Base-by-base conservation (phyloP, 1,140 invertebrate genomes). In the Pseudachorutes palmiensis region DNA sequence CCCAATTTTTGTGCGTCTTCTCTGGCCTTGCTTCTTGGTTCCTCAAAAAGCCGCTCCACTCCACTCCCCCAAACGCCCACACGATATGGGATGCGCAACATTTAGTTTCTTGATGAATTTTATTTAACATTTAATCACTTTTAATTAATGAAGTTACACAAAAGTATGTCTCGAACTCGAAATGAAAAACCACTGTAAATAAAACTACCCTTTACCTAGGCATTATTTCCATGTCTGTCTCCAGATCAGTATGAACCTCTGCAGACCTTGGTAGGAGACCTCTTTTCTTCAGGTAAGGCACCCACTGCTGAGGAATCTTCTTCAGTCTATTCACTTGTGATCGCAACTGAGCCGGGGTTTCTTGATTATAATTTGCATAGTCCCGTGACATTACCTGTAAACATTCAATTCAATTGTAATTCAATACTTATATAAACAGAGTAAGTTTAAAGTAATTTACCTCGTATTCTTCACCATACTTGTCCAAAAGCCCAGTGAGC, bases 401-500 rank as follows among this genome's bases (percentile, higher is more conserved):
- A 57, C 9, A 55, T 3, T 62, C 12, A 45, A 64, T 64, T 32
- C 28, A 28, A 49, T 65, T 12, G 22, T 36, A 57, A 1, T 48
- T 5, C 45, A 3, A 41, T 16, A 51, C 22, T n/a, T 48, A 59
- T 9, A 22, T 9, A 66, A 60, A 2, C 16, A 19, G 2, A 29
- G n/a, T 5, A 33, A 19, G 14, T 45, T 32, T 19, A 29, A 45
- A 31, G 26, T 14, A 33, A 61, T 19, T 61, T 55, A 73, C 72
- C 62, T 73, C 70, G 66, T 29, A 73, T 61, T 73, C 66, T 62
- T 73, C 72, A 30, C 72, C 72, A 49, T 71, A 63, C 51, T 71
- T 73, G 58, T 73, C 69, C 3, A 73, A 24, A 41, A 73, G 29
- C 36, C 33, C 64, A 22, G 49, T 55, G 30, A 73, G 64, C 51